phyloP scores from a whole-genome alignment of 2,113 vertebrate species.

The Percopsis transmontana region DNA sequence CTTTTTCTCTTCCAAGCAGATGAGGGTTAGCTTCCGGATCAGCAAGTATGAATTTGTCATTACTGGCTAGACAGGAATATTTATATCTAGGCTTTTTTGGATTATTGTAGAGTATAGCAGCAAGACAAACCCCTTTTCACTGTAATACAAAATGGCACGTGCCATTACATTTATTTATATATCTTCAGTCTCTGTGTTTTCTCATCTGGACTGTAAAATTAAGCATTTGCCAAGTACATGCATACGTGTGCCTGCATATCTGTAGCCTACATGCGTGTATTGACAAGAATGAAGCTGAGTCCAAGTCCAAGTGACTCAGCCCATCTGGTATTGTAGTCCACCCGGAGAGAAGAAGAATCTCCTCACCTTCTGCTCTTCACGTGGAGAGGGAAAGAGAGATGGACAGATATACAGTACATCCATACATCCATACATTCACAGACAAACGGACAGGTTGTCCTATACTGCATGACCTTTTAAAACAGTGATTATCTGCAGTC shows the following conservation, averaged over 20 bases:
- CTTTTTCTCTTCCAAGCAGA: constrained; percentile 47
- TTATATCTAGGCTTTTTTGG: constrained; percentile 46
- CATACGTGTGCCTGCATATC: neutral
- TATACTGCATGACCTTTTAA: too few species aligned
- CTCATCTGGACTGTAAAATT: too few species aligned
- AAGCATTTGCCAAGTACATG: neutral
- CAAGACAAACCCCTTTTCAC: too few species aligned
- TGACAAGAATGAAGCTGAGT: constrained; percentile 25
- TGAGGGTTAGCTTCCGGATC: constrained; percentile 37
- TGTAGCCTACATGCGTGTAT: constrained; percentile 1
- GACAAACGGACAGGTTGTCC: constrained; percentile 16
- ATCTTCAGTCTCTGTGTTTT: neutral
- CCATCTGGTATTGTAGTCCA: constrained; percentile 28
- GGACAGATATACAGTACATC: too few species aligned
- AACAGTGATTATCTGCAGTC: neutral
- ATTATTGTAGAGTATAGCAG: constrained; percentile 15
- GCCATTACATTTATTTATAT: neutral
- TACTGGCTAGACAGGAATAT: constrained; percentile 55
- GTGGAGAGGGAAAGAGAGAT: too few species aligned
- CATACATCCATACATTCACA: constrained; percentile 1
- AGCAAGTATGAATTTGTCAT: constrained; percentile 68
- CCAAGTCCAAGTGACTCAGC: constrained; percentile 34
- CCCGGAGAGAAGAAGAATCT: constrained; percentile 4
- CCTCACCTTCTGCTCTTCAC: constrained; percentile 20
- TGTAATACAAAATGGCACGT: too few species aligned